Percentiles rank a stretch among this genome's conserved stretches.
These are phyloP conservation scores for Lemur catta DNA, from an alignment of 2,797 vertebrate genomes.

Conservation along the genomic window DNA sequence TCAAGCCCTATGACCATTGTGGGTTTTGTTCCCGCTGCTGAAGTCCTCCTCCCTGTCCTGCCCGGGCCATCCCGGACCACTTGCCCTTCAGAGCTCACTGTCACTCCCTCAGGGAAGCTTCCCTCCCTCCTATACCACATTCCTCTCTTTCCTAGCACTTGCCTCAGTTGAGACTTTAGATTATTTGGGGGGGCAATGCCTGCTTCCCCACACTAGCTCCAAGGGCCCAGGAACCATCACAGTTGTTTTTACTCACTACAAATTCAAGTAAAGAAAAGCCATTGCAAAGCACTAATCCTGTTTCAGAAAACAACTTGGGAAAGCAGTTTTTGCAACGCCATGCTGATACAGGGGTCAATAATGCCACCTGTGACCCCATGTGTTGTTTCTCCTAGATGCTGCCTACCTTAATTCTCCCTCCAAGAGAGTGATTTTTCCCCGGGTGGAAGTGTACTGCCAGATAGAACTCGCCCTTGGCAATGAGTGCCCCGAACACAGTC, in stretches of 20 bases:
- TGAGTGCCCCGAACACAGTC: background rate
- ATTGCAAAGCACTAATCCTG: background rate
- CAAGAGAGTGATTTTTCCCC: slow-evolving; percentile 69
- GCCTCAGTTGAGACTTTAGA: background rate
- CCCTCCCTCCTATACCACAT: background rate
- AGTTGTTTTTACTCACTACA: background rate
- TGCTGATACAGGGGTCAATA: background rate
- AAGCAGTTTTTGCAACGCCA: background rate
- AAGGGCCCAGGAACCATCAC: background rate
- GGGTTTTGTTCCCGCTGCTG: background rate
- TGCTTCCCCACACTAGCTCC: background rate
- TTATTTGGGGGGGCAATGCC: background rate
- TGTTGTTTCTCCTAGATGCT: slow-evolving; percentile 52
- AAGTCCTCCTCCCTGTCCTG: background rate
- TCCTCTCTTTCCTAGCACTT: background rate
- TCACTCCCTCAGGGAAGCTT: background rate
- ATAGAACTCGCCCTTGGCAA: slow-evolving; percentile 55
- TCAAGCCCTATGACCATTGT: background rate
- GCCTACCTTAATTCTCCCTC: slow-evolving; percentile 67
- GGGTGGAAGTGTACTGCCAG: slow-evolving; percentile 70
- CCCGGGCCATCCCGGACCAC: background rate
- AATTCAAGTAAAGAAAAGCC: background rate
- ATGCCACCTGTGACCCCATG: background rate
- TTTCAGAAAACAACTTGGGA: background rate
- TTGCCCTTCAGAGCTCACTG: background rate